Evolutionary conservation across 2,888 invertebrate genomes (phyloP).

Genomic region (Crocallis elinguaria): DNA sequence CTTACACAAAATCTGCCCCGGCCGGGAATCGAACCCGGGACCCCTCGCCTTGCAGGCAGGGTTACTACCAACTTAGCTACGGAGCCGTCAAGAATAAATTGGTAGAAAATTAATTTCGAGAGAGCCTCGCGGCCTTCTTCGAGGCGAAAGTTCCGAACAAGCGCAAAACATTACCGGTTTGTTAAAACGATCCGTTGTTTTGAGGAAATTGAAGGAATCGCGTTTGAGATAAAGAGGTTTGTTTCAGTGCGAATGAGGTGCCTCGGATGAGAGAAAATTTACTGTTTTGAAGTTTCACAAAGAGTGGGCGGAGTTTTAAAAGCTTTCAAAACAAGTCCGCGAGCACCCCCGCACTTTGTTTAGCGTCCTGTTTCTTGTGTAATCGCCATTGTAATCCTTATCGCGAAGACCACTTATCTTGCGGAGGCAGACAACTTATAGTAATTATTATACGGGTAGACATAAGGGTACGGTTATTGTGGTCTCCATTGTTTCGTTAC

Average conservation of each 20-base stretch:
- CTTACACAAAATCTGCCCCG: no score
- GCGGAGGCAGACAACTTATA: slow-evolving; percentile 56
- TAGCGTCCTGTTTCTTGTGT: slow-evolving; percentile 54
- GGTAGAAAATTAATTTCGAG: slow-evolving; percentile 26
- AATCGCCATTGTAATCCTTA: slow-evolving; percentile 64
- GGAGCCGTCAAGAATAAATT: no score
- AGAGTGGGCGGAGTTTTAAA: slow-evolving; percentile 53
- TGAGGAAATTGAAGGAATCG: slow-evolving; percentile 61
- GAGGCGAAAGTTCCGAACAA: slow-evolving; percentile 44
- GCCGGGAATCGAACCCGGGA: no score
- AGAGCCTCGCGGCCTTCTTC: slow-evolving; percentile 35
- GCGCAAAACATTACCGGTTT: slow-evolving; percentile 53
- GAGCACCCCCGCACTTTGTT: slow-evolving; percentile 57
- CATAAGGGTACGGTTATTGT: slow-evolving; percentile 53
- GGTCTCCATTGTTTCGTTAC: slow-evolving; percentile 53
- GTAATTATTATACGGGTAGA: slow-evolving; percentile 59
- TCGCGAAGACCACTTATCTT: slow-evolving; percentile 56
- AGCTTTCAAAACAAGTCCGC: slow-evolving; percentile 58
- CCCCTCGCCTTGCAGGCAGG: no score
- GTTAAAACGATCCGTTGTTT: slow-evolving; percentile 61
- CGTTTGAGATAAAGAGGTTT: slow-evolving; percentile 63
- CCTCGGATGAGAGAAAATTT: slow-evolving; percentile 56
- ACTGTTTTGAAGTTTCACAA: slow-evolving; percentile 66
- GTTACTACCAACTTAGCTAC: no score
- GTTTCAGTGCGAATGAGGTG: slow-evolving; percentile 58